Base-by-base conservation (phyloP, 2,113 vertebrate species). In the Neopipo cinnamomea region DNA sequence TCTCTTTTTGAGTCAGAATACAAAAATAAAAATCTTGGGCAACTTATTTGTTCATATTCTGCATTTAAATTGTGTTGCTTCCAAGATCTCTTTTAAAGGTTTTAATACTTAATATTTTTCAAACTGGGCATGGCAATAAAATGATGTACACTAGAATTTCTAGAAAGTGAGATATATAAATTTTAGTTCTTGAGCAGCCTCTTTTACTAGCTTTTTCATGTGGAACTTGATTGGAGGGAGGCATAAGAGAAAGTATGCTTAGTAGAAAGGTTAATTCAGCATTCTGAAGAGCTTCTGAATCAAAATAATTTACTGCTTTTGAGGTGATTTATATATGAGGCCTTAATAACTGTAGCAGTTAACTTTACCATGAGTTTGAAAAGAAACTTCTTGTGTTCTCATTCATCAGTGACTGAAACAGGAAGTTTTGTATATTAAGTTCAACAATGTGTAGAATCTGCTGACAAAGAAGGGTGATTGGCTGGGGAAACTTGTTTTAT, bases 241-340 rank as follows among this genome's bases (percentile, higher is more conserved):
- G 14, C 12, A 17, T 42, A 59, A 81, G n/a, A 33, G 56, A 55
- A 63, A 15, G 10, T 49, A 16, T 61, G 4, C 21, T 56, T 70
- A 16, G 13, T 58, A 7, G 28, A 55, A 73, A 62, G 4, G 9
- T 50, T 53, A 70, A 39, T 85, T 81, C 4, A 7, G n/a, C 87
- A 23, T 50, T 79, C 39, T 47, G 33, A 63, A 80, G 61, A 71
- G 12, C 22, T 82, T 55, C 30, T 79, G 35, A 79, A 82, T 63
- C 0, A 52, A 55, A 81, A 46, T n/a, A 25, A 2, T 2, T 1
- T 18, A 5, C 2, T n/a, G 27, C 9, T 85, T 82, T 44, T 72
- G 30, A 46, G 22, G 14, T 39, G 25, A 21, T 91, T 28, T 74
- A 5, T 58, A 9, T n/a, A 9, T 14, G 14, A 39, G 79, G 9